A percentile compares a stretch with the other conserved stretches of the same genome.
Evolutionary conservation across 1,140 invertebrate species (phyloP).

Genomic region (Panonychus citri): DNA sequence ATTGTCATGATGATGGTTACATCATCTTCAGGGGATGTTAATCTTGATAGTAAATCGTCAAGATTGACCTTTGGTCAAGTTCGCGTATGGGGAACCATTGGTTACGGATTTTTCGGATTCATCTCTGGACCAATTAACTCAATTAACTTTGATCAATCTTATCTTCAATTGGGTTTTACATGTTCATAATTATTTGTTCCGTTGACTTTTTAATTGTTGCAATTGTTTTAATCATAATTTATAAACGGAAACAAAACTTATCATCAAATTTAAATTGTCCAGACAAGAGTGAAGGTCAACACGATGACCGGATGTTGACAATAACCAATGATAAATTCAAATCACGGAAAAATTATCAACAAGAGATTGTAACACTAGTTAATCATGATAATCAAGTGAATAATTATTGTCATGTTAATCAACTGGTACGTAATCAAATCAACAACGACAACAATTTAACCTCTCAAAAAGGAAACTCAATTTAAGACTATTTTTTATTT

Average conservation of each 20-base stretch:
- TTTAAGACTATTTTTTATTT: neutral
- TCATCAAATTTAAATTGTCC: no score
- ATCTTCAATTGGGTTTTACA: conserved; percentile 4
- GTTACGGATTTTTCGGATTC: conserved; percentile 13
- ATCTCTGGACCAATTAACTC: neutral
- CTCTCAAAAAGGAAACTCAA: neutral
- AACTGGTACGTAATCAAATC: no score
- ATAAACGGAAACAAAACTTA: no score
- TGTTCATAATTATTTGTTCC: conserved; percentile 5
- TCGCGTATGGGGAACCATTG: conserved; percentile 35
- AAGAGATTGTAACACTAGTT: no score
- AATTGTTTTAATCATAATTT: no score
- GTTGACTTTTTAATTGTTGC: neutral
- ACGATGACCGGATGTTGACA: no score
- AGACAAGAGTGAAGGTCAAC: no score
- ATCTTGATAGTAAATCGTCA: neutral
- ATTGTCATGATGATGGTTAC: conserved; percentile 2
- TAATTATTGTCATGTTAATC: no score
- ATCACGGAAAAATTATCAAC: no score
- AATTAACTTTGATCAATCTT: neutral
- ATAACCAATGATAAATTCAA: no score
- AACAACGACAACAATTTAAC: neutral
- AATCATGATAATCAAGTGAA: no score
- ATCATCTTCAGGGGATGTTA: neutral
- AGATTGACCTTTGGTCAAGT: conserved; percentile 8